Evolutionary conservation across 2,888 invertebrate species (phyloP), one percentile per base, ranked within the genome.

Genomic region (Iphiclides podalirius): DNA sequence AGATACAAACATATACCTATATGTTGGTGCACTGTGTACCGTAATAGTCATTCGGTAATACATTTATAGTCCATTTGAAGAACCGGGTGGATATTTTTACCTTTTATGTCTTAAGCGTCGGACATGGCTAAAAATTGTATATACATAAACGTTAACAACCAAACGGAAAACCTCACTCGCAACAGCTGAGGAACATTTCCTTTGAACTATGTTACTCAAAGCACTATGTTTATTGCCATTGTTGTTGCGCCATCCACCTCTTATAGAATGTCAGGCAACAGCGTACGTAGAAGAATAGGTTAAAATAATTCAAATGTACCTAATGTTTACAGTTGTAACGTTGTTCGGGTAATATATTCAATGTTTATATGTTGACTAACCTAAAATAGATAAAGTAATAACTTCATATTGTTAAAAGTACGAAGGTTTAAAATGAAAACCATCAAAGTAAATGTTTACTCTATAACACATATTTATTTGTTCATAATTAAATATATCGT

Each of bases 141-240:
- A n/a, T n/a, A 58, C 64, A 66, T 60, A 61, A 66, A 62, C 54
- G 56, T 57, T 62, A 65, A 63, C 60, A 57, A 59, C 63, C 77
- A 76, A 65, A 68, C 77, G 79, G 76, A 63, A 67, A 60, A 60
- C 66, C 75, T 84, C 82, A 84, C 75, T 83, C 73, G 63, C 66
- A 66, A 64, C 65, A 60, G 64, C 67, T 58, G 55, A 58, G 52
- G 37, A 57, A 52, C 59, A 54, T 56, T 61, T 66, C 66, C 81
- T 85, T 85, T 86, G 83, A 84, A 74, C 77, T 78, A 28, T 50
- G 44, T 48, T 64, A 60, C 61, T 66, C 67, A 71, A 71, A 72
- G 69, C 67, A 60, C 62, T 68, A 52, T 72, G 80, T 84, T 80
- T 82, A 78, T 81, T 84, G 71, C 70, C 70, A 64, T 70, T 72